These are phyloP conservation scores for Mayetiola destructor DNA, from an alignment of 2,888 invertebrate genomes.

Conservation along the genomic window DNA sequence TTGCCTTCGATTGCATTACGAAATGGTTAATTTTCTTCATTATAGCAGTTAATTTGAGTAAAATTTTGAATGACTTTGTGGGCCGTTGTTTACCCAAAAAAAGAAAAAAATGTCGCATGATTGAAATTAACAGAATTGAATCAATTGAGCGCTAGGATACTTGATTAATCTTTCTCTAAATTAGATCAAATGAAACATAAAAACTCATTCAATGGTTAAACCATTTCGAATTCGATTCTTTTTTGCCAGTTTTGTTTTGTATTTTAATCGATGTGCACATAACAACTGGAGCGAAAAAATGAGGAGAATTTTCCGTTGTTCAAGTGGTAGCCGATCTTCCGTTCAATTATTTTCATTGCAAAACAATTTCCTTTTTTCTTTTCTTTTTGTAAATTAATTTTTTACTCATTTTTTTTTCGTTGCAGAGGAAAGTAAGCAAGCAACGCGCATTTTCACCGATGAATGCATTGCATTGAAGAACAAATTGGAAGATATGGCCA, in stretches of 20 bases:
- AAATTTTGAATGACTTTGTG: too few species aligned
- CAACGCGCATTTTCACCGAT: constrained; percentile 69
- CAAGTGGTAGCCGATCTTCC: constrained; percentile 17
- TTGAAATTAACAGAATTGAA: too few species aligned
- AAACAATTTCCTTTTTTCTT: constrained; percentile 12
- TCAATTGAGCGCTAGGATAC: too few species aligned
- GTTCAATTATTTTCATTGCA: background rate
- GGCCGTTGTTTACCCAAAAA: too few species aligned
- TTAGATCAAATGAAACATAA: too few species aligned
- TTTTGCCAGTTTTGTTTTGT: background rate
- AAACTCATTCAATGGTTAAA: too few species aligned
- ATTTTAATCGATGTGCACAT: background rate
- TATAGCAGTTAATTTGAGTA: too few species aligned
- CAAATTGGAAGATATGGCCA: constrained; percentile 71
- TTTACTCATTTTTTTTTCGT: background rate
- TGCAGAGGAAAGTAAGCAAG: constrained; percentile 76
- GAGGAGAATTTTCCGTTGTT: constrained; percentile 20
- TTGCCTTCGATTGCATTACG: too few species aligned
- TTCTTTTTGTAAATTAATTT: background rate
- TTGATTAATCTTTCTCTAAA: too few species aligned
- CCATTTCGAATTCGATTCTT: background rate
- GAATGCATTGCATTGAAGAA: constrained; percentile 64
- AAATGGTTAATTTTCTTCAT: too few species aligned
- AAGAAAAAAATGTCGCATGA: too few species aligned
- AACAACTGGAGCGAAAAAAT: constrained; percentile 15